These are phyloP conservation scores for Tachycineta bicolor DNA, from an alignment of 2,113 vertebrate genomes.

Conservation along the genomic window DNA sequence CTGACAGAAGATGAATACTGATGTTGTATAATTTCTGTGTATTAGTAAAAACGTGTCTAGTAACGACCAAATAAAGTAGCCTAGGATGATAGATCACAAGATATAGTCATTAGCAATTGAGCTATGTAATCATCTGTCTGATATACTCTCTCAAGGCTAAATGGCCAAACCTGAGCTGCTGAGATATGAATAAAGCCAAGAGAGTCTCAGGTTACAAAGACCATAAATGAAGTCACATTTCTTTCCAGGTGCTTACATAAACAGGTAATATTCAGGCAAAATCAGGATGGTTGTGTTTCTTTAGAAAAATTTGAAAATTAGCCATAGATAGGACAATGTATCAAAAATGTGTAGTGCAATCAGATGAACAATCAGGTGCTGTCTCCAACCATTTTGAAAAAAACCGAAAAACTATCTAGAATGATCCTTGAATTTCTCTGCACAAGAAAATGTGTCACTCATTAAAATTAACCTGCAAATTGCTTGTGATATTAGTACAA, in stretches of 20 bases:
- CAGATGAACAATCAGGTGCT: not conserved
- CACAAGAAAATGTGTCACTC: rapidly evolving
- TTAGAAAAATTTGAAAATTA: not conserved
- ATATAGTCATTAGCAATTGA: not conserved
- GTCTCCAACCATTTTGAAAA: not conserved
- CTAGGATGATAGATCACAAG: not conserved
- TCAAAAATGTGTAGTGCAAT: not conserved
- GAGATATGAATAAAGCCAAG: not conserved
- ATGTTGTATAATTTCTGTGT: not conserved
- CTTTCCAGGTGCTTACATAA: not conserved
- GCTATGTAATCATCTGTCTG: not conserved
- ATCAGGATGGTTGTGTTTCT: not conserved
- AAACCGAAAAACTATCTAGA: not conserved
- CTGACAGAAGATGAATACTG: not conserved
- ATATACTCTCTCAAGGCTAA: not conserved
- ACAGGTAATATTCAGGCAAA: not conserved
- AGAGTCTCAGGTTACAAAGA: not conserved
- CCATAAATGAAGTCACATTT: not conserved
- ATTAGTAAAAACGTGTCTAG: not conserved
- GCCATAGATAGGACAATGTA: not conserved
- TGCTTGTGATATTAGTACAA: not conserved
- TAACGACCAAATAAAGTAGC: not conserved
- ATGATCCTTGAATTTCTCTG: not conserved
- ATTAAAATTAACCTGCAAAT: not conserved
- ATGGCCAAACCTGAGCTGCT: not conserved